A percentile compares a stretch with the other conserved stretches of the same genome.
These are phyloP conservation scores for Oncorhynchus tshawytscha DNA, from an alignment of 2,113 vertebrate species.

Conservation along the genomic window DNA sequence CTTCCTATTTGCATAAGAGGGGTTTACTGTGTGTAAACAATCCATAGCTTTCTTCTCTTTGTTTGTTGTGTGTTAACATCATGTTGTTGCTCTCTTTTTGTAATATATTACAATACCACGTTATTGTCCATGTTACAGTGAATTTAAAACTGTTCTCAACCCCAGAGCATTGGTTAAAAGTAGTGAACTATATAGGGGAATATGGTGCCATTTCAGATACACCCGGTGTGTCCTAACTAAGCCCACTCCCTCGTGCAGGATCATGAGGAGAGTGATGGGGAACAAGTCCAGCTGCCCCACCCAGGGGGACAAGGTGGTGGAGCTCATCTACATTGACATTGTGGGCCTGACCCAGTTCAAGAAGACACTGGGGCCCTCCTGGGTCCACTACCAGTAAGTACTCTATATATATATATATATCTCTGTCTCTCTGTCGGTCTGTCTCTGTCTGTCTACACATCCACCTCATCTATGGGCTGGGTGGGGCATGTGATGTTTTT, in stretches of 20 bases:
- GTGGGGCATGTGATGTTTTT: slow-evolving; percentile 47
- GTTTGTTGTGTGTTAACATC: too few species aligned
- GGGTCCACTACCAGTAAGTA: slow-evolving; percentile 99
- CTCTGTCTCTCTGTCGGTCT: not conserved
- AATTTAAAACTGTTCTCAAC: too few species aligned
- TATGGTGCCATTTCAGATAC: not conserved
- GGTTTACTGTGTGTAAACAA: too few species aligned
- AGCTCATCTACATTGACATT: slow-evolving; percentile 99
- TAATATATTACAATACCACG: too few species aligned
- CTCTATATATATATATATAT: not conserved
- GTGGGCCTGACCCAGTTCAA: slow-evolving; percentile 98
- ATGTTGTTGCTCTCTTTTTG: too few species aligned
- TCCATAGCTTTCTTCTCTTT: too few species aligned
- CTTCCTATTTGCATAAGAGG: too few species aligned
- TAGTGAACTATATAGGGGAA: too few species aligned
- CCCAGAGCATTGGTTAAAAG: too few species aligned
- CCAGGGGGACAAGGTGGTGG: slow-evolving; percentile 93
- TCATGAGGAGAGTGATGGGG: slow-evolving; percentile 98
- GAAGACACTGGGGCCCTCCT: slow-evolving; percentile 96
- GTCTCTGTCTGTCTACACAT: slow-evolving; percentile 47
- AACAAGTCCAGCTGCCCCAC: slow-evolving; percentile 98
- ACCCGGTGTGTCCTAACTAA: not conserved
- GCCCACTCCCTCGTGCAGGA: slow-evolving; percentile 69
- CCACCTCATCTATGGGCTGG: slow-evolving; percentile 64
- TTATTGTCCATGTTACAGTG: too few species aligned